Evolutionary conservation across 2,888 invertebrate species (phyloP), one percentile per base, ranked within the genome.

Genomic region (Drosophila tanythrix): DNA sequence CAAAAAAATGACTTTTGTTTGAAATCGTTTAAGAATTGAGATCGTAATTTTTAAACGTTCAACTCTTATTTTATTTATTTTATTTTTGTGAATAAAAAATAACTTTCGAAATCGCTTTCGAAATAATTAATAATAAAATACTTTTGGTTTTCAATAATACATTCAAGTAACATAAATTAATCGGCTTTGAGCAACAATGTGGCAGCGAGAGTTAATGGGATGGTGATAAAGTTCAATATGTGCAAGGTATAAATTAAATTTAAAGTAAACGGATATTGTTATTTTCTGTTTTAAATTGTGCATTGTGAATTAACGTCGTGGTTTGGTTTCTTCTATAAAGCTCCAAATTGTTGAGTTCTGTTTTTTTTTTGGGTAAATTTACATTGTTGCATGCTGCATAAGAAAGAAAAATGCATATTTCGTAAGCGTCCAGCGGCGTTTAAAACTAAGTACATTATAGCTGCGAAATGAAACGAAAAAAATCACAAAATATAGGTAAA

Each of bases 371-470:
- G 5, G 13, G 61, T 48, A 59, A 56, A 29, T 74, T 25, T 74
- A 55, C 40, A 15, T 46, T 46, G 33, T 48, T 55, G 61, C 69
- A 69, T 78, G 78, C 62, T 59, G 61, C 67, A 63, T 57, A 76
- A 60, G 56, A 68, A 74, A 64, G 18, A 68, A 68, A 58, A 51
- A 68, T 40, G 8, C 31, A 50, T 46, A 51, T 61, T 61, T 78
- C 50, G 46, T 58, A 63, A 63, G 53, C 56, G 15, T 56, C 38
- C 56, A 56, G 56, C 56, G 56, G 53, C 46, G 35, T 53, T 66
- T 66, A 53, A 69, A 60, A 33, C 69, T 79, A 66, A 65, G 27
- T 57, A 40, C 56, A 59, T 52, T 48, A 56, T 46, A 31, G 53
- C 46, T 62, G 61, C 27, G 57, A 21, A 29, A n/a, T 52, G 18